Percentiles rank a stretch among this genome's conserved stretches.
These are phyloP conservation scores for Macaca fascicularis DNA, from an alignment of 2,113 vertebrate species.

Conservation along the genomic window DNA sequence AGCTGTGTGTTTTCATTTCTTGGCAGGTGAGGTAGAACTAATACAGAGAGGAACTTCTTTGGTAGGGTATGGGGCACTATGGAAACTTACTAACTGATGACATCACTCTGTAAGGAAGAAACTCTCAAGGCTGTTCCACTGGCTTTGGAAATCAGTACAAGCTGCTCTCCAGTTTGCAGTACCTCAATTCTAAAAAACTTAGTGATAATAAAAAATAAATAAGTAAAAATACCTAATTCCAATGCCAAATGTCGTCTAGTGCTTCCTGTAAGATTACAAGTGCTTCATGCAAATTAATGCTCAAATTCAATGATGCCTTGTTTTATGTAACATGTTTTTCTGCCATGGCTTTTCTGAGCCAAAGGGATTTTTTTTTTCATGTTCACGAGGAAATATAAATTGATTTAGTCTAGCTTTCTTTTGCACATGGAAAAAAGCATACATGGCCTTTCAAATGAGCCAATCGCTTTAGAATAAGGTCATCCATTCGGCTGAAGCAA, in stretches of 20 bases:
- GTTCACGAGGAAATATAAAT: slow-evolving; percentile 73
- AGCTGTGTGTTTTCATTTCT: slow-evolving; percentile 67
- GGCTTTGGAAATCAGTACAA: slow-evolving; percentile 53
- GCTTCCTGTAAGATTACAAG: neutral
- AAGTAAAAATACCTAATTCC: slow-evolving; percentile 15
- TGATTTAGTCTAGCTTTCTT: slow-evolving; percentile 66
- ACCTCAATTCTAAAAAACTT: neutral
- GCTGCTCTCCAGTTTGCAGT: neutral
- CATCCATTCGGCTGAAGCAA: slow-evolving; percentile 51
- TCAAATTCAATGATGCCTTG: slow-evolving; percentile 41
- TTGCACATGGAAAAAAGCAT: slow-evolving; percentile 35
- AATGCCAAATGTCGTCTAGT: slow-evolving; percentile 6
- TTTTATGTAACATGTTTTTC: slow-evolving; percentile 61
- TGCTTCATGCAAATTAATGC: slow-evolving; percentile 33
- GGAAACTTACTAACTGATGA: slow-evolving; percentile 47
- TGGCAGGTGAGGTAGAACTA: slow-evolving; percentile 69
- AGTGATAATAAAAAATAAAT: slow-evolving; percentile 17
- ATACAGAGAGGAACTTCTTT: slow-evolving; percentile 66
- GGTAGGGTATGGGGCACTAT: neutral
- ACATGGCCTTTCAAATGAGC: slow-evolving; percentile 76
- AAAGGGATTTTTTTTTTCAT: neutral
- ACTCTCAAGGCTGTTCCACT: neutral
- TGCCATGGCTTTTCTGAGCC: slow-evolving; percentile 46
- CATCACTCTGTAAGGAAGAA: neutral
- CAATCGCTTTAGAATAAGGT: slow-evolving; percentile 75